Evolutionary conservation across 1,140 invertebrate genomes (phyloP), one percentile per base, ranked within the genome.

Genomic region (Microplitis mediator): DNA sequence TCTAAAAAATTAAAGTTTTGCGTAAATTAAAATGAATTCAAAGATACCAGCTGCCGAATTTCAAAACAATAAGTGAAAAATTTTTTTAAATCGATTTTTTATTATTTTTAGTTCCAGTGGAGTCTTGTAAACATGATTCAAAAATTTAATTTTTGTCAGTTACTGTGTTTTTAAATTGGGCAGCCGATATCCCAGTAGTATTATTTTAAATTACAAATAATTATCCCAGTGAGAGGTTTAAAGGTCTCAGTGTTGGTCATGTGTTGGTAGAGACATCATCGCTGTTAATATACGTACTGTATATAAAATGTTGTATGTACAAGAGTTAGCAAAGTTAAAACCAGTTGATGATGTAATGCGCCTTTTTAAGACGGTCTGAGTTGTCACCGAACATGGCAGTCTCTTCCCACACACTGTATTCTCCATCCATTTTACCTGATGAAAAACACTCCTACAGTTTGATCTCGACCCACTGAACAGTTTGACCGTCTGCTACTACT

Each of bases 331-430:
- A 69, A 60, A 72, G 34, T 31, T 74, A 78, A 81, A 86, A 86
- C 84, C 84, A 81, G 85, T 87, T 85, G 80, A 74, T 87, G 84
- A 86, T 85, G 84, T 82, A 86, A 87, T 77, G 74, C 58, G 78
- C 79, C 72, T 65, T 79, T 86, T 86, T 83, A 82, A 85, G 82
- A 80, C 74, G 61, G 70, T 73, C 76, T 66, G 73, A 58, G 69
- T 75, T 77, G 72, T 74, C 52, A 75, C 78, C 79, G 73, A 84
- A 84, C 76, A 85, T 83, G 79, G 81, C 75, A 83, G 80, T 77
- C 76, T 75, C 77, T 80, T 71, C 75, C 77, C 75, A 76, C 74
- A 79, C 69, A 35, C 13, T 16, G 9, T 35, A 68, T 66, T 68
- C 23, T 23, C 23, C 23, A 23, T 73, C 51, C 39, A 45, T 4